Conservation (phyloP, 2,113 vertebrate genomes). For the Cebidichthys violaceus region DNA sequence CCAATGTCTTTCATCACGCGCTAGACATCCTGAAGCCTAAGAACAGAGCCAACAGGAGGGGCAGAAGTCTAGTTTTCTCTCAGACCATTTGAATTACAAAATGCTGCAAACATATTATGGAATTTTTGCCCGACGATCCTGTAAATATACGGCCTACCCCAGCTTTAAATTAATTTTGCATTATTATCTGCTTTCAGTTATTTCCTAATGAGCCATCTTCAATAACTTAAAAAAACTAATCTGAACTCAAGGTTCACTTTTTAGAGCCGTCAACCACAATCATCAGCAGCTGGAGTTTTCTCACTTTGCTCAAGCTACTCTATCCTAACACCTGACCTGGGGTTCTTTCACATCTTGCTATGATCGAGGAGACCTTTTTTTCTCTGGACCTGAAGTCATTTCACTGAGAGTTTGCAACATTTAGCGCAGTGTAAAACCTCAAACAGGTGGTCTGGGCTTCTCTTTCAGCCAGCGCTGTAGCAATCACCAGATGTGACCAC, state of each 20-base stretch:
- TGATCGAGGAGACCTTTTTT: not conserved
- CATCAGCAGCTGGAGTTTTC: not conserved
- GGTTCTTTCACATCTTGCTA: not conserved
- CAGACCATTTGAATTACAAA: too few species aligned
- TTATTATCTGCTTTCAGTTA: not conserved
- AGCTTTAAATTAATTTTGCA: not conserved
- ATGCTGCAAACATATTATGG: too few species aligned
- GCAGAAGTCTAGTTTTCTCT: too few species aligned
- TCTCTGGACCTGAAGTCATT: not conserved
- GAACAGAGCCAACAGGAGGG: too few species aligned
- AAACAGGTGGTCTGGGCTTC: too few species aligned
- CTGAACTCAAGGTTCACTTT: not conserved
- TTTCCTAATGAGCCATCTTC: not conserved
- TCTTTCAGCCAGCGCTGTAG: too few species aligned
- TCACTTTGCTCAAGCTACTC: not conserved
- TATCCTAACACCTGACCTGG: not conserved
- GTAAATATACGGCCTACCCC: too few species aligned
- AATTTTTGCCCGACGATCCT: too few species aligned
- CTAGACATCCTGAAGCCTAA: too few species aligned
- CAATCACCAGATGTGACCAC: too few species aligned
- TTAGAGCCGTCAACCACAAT: not conserved
- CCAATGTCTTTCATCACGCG: too few species aligned
- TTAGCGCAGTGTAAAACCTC: too few species aligned
- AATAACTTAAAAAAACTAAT: not conserved
- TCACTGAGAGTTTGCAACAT: not conserved